Conservation (phyloP, 2,888 invertebrate species). For the Theodoxus fluviatilis region DNA sequence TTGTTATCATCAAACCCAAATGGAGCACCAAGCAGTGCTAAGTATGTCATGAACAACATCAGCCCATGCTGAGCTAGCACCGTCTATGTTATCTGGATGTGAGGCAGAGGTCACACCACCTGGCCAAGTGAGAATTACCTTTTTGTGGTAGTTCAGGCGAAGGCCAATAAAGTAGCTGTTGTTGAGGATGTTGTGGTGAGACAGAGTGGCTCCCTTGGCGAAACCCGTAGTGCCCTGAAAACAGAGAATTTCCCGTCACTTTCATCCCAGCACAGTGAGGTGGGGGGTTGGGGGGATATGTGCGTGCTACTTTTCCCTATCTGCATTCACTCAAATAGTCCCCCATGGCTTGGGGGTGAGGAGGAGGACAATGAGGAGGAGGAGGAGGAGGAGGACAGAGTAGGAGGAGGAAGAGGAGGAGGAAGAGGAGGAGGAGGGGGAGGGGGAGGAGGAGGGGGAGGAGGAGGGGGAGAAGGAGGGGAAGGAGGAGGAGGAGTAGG, state of each 20-base stretch:
- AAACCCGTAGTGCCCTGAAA: conserved; percentile 78
- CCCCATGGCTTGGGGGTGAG: no score
- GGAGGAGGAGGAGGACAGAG: neutral
- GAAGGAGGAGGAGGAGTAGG: neutral
- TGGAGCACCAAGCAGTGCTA: no score
- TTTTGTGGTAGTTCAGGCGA: conserved; percentile 66
- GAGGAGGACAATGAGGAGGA: neutral
- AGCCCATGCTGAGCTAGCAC: no score
- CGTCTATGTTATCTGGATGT: no score
- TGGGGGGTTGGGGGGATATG: no score
- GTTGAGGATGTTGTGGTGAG: conserved; percentile 79
- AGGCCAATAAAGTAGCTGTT: conserved; percentile 75
- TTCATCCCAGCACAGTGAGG: no score
- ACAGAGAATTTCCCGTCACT: neutral
- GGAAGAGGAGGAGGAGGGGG: neutral
- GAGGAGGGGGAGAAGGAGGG: neutral
- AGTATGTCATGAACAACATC: no score
- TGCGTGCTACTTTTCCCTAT: no score
- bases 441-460: neutral
- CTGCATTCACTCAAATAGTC: no score
- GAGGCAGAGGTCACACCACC: no score
- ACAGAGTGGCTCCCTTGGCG: conserved; percentile 79
- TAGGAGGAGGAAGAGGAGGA: neutral
- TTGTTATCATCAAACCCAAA: no score
- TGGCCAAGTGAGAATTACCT: conserved; percentile 64